Conservation (phyloP, 2,797 vertebrate species). For the Coregonus suidteri region DNA sequence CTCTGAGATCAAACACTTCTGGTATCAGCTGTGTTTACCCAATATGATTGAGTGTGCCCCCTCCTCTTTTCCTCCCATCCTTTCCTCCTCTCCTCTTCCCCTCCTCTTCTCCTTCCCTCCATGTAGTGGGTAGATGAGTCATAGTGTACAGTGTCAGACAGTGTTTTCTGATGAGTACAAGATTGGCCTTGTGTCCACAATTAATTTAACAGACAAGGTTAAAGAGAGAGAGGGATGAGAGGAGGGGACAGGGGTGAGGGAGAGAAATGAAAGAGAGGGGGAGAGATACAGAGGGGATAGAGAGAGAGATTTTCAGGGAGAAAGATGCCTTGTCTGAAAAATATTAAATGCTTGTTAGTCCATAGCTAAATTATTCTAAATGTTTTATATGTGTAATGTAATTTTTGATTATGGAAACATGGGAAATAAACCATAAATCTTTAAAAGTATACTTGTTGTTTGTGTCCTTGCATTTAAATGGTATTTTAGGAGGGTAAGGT, state of each 20-base stretch:
- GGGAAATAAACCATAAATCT: slow-evolving; percentile 52
- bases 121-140: slow-evolving; percentile 22
- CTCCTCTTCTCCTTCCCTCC: slow-evolving; percentile 8
- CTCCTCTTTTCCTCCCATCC: no score
- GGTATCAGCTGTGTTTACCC: neutral
- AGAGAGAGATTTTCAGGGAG: slow-evolving; percentile 37
- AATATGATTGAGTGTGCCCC: no score
- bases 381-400: slow-evolving; percentile 55
- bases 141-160: neutral
- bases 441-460: slow-evolving; percentile 27
- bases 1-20: neutral
- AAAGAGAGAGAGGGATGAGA: neutral
- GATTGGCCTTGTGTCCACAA: slow-evolving; percentile 28
- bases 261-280: slow-evolving; percentile 16
- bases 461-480: slow-evolving; percentile 21
- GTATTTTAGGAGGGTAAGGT: neutral
- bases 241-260: slow-evolving; percentile 17
- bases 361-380: slow-evolving; percentile 47
- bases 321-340: slow-evolving; percentile 41
- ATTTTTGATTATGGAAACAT: slow-evolving; percentile 65
- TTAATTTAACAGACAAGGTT: slow-evolving; percentile 34
- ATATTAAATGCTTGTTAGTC: slow-evolving; percentile 38
- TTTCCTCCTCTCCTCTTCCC: no score
- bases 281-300: neutral
- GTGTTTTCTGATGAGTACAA: slow-evolving; percentile 28